Evolutionary conservation across 1,140 invertebrate species (phyloP), one percentile per base, ranked within the genome.

Genomic region (Diabrotica undecimpunctata): DNA sequence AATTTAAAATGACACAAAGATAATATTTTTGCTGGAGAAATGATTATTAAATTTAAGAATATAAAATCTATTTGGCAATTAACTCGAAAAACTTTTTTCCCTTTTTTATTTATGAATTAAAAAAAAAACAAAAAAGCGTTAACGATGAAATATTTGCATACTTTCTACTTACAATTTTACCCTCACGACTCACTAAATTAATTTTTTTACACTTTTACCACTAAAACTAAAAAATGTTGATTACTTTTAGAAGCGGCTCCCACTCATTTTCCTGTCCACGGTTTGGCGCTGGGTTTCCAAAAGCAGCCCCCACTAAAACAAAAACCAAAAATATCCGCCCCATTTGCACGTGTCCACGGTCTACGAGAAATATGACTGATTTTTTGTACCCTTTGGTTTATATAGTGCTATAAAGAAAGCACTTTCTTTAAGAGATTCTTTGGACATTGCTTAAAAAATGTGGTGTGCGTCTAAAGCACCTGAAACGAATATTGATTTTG

Each of bases 401-500:
- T 46, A 46, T 46, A 46, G 3, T 6, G 41, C 41, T 46, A 46
- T 46, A 46, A 46, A 46, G 41, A 46, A 46, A 46, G 41, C 41
- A 46, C 41, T 46, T 46, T 46, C 41, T 46, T 46, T n/a, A 4
- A 25, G 25, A 25, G 25, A 25, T 46, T n/a, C 8, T 46, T 46
- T 8, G 41, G 8, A 46, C 41, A 46, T 8, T 10, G 41, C 41
- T n/a, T 46, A 46, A 46, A 46, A 46, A 46, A 46, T 46, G 8
- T 46, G 8, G n/a, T 46, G 41, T 46, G 41, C 41, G 41, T 46
- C 8, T 46, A n/a, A n/a, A 10, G n/a, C 3, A 46, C 41, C 5
- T 46, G 41, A 46, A 46, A 46, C n/a, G 41, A 46, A 46, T 46
- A 46, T 46, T 46, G 41, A 46, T 46, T 46, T 46, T 46, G 41